Conservation (phyloP, 1,140 invertebrate genomes). For the Bombus confusus region DNA sequence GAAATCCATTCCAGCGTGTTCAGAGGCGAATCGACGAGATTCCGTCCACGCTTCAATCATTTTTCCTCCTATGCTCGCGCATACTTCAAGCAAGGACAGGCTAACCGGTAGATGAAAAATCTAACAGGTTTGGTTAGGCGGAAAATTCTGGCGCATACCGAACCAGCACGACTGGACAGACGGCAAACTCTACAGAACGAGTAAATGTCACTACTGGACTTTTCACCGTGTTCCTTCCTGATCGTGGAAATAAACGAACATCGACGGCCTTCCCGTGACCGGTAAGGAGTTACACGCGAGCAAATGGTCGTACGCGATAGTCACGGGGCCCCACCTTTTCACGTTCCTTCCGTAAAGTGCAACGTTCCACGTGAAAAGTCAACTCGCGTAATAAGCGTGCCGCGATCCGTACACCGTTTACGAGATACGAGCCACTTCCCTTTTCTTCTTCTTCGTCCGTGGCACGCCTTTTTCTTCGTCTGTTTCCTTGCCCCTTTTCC, state of each 20-base stretch:
- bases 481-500: not conserved
- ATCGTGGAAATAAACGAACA: slow-evolving; percentile 38
- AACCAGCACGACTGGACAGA: not conserved
- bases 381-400: slow-evolving; percentile 23
- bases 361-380: slow-evolving; percentile 64
- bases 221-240: slow-evolving; percentile 35
- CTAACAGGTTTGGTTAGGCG: not conserved
- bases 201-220: not conserved
- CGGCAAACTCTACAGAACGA: not conserved
- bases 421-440: slow-evolving; percentile 25
- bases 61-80: not conserved
- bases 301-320: not conserved
- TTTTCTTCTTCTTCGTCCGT: slow-evolving; percentile 21
- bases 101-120: not conserved
- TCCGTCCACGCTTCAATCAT: no score
- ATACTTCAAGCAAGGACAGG: not conserved
- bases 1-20: not conserved
- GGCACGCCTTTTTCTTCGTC: not conserved
- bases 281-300: slow-evolving; percentile 9
- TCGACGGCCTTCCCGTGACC: slow-evolving; percentile 28
- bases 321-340: slow-evolving; percentile 47
- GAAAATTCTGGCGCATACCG: slow-evolving; percentile 2
- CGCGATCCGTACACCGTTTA: slow-evolving; percentile 14
- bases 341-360: slow-evolving; percentile 70
- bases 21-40: not conserved